Evolutionary conservation across 2,888 invertebrate species (phyloP).

Genomic region (Cephus sareptanus): DNA sequence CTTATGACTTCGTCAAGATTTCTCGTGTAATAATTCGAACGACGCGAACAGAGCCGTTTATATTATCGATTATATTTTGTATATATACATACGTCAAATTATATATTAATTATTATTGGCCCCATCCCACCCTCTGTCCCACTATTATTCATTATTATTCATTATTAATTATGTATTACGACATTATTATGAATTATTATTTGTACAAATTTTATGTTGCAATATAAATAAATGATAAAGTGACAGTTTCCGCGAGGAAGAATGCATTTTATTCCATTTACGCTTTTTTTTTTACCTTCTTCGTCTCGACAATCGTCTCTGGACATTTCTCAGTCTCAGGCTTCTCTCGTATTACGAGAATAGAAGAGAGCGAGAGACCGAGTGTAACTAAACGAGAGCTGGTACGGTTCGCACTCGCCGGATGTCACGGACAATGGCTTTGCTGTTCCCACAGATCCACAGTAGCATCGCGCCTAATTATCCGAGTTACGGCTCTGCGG

Average conservation of each 20-base stretch:
- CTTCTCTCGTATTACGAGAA: background rate
- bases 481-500: background rate
- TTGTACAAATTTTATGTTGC: conserved; percentile 66
- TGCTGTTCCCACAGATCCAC: background rate
- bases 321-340: background rate
- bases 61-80: conserved; percentile 41
- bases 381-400: background rate
- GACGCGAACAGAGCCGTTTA: background rate
- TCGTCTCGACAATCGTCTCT: background rate
- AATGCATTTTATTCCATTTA: background rate
- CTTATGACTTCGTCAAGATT: conserved; percentile 1
- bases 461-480: background rate
- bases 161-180: conserved; percentile 47
- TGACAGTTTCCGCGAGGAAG: conserved; percentile 34
- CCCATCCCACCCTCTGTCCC: background rate
- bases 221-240: conserved; percentile 63
- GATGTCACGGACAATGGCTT: background rate
- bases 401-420: background rate
- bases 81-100: conserved; percentile 34
- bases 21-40: conserved; percentile 6
- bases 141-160: conserved; percentile 27
- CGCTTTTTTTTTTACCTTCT: too few species aligned
- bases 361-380: background rate
- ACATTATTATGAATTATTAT: conserved; percentile 55
- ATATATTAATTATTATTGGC: conserved; percentile 3